phyloP scores from a whole-genome alignment of 1,140 invertebrate genomes.

The Caenorhabditis brenneri region DNA sequence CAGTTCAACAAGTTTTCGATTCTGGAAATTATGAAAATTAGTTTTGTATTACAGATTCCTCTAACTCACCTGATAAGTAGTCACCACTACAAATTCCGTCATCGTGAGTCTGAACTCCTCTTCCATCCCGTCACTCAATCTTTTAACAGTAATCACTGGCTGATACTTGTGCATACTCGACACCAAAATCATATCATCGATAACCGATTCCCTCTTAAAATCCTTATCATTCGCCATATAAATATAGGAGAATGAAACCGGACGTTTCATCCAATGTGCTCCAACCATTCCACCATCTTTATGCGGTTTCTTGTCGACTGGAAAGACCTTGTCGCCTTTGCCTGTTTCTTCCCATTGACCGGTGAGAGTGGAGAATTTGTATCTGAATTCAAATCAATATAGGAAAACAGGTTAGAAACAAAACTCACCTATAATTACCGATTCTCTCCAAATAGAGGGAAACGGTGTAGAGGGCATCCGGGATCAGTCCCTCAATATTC shows the following conservation, averaged over 20 bases:
- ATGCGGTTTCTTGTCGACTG: not conserved
- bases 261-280: not conserved
- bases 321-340: not conserved
- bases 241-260: not conserved
- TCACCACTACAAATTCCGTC: not conserved
- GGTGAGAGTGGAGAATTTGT: not conserved
- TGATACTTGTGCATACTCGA: not conserved
- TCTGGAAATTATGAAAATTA: too few species aligned
- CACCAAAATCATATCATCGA: too few species aligned
- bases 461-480: not conserved
- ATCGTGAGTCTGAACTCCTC: not conserved
- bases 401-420: not conserved
- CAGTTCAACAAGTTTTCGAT: too few species aligned
- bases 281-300: not conserved
- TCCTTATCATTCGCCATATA: not conserved
- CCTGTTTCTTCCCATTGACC: not conserved
- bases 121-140: not conserved
- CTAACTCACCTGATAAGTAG: not conserved
- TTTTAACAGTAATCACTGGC: not conserved
- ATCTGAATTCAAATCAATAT: not conserved
- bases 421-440: not conserved
- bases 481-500: not conserved
- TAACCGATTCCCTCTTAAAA: too few species aligned
- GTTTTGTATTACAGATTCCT: too few species aligned
- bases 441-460: not conserved